Conservation (phyloP, 2,797 vertebrate species). For the Xenopus petersii region DNA sequence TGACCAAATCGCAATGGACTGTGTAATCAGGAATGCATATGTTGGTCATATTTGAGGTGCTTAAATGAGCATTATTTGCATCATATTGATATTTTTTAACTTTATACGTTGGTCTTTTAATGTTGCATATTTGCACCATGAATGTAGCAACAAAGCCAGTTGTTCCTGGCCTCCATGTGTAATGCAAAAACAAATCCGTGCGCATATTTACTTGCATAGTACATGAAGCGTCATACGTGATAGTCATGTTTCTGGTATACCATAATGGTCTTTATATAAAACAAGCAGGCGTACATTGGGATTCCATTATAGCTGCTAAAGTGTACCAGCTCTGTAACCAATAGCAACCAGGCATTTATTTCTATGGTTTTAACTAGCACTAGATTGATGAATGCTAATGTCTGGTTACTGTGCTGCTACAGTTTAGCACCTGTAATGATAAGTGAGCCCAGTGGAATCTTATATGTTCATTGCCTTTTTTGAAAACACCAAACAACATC, state of each 20-base stretch:
- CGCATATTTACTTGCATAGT: background rate
- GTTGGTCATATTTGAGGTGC: background rate
- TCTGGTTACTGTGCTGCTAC: no score
- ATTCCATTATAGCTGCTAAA: no score
- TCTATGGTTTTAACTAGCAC: no score
- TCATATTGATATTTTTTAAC: background rate
- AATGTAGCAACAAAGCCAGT: background rate
- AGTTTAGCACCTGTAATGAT: no score
- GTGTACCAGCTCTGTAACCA: no score
- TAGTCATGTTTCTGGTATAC: background rate
- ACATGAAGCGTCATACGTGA: background rate
- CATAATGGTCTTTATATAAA: background rate
- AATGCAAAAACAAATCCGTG: background rate
- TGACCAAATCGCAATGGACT: no score
- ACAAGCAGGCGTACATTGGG: background rate
- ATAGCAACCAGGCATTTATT: no score
- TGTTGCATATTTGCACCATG: no score
- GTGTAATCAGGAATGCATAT: background rate
- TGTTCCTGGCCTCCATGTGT: background rate
- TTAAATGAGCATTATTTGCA: background rate
- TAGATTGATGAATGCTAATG: no score
- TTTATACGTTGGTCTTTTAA: background rate
- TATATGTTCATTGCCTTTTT: no score
- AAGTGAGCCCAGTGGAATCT: no score
- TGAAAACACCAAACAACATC: no score